Base-by-base conservation (phyloP, 2,797 vertebrate genomes). In the Gymnothorax javanicus region DNA sequence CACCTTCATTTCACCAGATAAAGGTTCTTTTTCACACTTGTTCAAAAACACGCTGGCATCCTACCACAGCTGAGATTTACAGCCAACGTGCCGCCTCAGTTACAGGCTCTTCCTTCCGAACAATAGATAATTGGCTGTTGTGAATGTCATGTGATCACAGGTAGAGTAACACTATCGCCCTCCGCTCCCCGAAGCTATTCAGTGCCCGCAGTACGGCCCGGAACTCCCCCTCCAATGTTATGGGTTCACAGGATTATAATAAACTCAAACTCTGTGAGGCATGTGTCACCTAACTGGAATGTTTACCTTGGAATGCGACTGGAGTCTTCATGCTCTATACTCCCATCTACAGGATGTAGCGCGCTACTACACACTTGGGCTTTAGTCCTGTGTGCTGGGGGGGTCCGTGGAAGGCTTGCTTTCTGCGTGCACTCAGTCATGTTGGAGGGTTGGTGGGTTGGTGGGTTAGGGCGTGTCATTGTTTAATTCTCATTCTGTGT, bases 131-230 rank as follows among this genome's bases (percentile, higher is more conserved):
- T 59, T 62, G 58, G 58, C 56, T 83, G 56, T 60, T 83, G 56
- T n/a, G 82, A 56, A 52, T 56, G 50, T 56, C 77, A 81, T 81
- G 77, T 83, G 82, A 83, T 60, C 17, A 25, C 82, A 81, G 77
- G 77, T 83, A 83, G n/a, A 59, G 83, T 84, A 84, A 73, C 69
- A 33, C n/a, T 85, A 57, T 85, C 54, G 52, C 52, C 56, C 79
- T 81, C 2, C 5, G 23, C n/a, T 15, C n/a, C 57, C 54, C 33
- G 2, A 1, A 2, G 82, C 82, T 7, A 25, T 58, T 8, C 13
- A 7, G 56, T 58, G 84, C 62, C 52, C n/a, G 43, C 43, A 43
- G 60, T 17, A 59, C 57, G 2, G 73, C 33, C 73, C 73, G 7
- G 11, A 75, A 6, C 73, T 50, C 73, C 73, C 67, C 64, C 52